phyloP scores from a whole-genome alignment of 2,888 invertebrate genomes.

The Melinaea menophilus region DNA sequence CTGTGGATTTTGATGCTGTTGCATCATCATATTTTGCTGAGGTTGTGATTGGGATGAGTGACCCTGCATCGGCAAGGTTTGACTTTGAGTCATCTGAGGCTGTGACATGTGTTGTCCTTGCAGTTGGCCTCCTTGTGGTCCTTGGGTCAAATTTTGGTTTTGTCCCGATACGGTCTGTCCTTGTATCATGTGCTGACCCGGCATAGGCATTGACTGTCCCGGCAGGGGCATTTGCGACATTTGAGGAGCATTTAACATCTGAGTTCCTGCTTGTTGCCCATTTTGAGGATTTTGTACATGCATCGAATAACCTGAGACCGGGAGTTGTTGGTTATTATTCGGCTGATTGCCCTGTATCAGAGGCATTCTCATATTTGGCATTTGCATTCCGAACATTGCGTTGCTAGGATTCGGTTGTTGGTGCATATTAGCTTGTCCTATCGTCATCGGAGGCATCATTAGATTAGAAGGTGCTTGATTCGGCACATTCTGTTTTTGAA shows the following conservation, averaged over 20 bases:
- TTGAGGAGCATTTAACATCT: slow-evolving; percentile 49
- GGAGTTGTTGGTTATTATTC: slow-evolving; percentile 50
- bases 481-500: slow-evolving; percentile 52
- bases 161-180: slow-evolving; percentile 42
- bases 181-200: slow-evolving; percentile 36
- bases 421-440: slow-evolving; percentile 51
- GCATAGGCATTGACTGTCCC: slow-evolving; percentile 41
- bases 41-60: slow-evolving; percentile 44
- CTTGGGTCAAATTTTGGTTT: slow-evolving; percentile 32
- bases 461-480: slow-evolving; percentile 45
- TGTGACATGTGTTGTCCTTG: slow-evolving; percentile 43
- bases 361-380: slow-evolving; percentile 68
- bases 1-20: slow-evolving; percentile 40
- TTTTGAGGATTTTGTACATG: slow-evolving; percentile 52
- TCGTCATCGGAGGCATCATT: slow-evolving; percentile 52
- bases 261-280: slow-evolving; percentile 45
- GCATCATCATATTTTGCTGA: slow-evolving; percentile 46
- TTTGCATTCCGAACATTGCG: slow-evolving; percentile 60
- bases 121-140: slow-evolving; percentile 29
- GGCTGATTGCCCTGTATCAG: slow-evolving; percentile 55
- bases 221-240: slow-evolving; percentile 48
- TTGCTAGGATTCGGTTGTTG: slow-evolving; percentile 55
- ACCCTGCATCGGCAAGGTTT: slow-evolving; percentile 43
- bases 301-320: slow-evolving; percentile 53
- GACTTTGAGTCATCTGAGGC: slow-evolving; percentile 41